Evolutionary conservation across 2,888 invertebrate genomes (phyloP), one percentile per base, ranked within the genome.

Genomic region (Erebia ligea): DNA sequence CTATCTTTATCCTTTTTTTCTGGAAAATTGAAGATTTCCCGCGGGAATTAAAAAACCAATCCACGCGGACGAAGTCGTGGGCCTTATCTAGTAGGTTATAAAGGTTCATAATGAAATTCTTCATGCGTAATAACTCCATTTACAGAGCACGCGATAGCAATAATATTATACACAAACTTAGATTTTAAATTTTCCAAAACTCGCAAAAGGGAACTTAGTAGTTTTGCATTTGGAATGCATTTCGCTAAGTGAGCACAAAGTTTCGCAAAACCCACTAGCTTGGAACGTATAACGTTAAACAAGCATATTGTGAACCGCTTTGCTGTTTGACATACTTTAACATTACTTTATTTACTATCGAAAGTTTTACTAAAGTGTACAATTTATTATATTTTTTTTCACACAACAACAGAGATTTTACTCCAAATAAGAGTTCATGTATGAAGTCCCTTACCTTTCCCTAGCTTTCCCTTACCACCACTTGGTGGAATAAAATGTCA

Each of bases 181-280:
- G 59, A 67, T 67, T 67, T 73, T 66, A 65, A 70, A 67, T 71
- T 75, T 58, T 40, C 59, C n/a, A 13, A 42, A 59, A 59, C 64
- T 61, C 45, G 68, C n/a, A 72, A 72, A 69, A 61, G 50, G 67
- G 70, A 75, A 71, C 67, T 73, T 69, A 57, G 68, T 40, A 45
- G 66, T 66, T 71, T 69, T 63, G 73, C 70, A 76, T 75, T 74
- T 65, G 68, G 69, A 71, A 58, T 67, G 72, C 73, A 74, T 71
- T 71, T 68, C 71, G 73, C 69, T 72, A 73, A 74, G 69, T 71
- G 73, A 52, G 71, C 70, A 69, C 67, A 62, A 70, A 71, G 75
- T 73, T 74, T 42, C 61, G 40, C 57, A 67, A 13, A 17, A 70
- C 70, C 63, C 67, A 69, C 67, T 54, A 68, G 67, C 70, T 72